These are phyloP conservation scores for Recurvirostra avosetta DNA, from an alignment of 2,113 vertebrate genomes.

Conservation along the genomic window DNA sequence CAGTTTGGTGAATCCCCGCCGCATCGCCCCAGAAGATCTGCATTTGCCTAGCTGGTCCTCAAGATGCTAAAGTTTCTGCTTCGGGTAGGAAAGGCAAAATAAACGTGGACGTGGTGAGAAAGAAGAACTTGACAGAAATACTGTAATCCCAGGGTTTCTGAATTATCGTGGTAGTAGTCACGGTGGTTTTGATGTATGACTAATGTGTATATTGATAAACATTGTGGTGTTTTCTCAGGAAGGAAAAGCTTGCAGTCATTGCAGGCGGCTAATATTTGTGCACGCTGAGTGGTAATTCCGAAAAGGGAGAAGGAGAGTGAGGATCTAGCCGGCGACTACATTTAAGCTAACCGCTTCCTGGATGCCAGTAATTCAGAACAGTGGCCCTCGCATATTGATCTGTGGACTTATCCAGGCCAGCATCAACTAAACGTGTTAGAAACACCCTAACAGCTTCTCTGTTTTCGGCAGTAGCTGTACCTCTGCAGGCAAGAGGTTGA, in stretches of 20 bases:
- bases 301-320: not conserved
- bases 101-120: accelerated
- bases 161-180: accelerated
- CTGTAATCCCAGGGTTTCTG: not conserved
- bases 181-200: accelerated
- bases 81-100: not conserved
- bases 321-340: not conserved
- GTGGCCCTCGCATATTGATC: accelerated
- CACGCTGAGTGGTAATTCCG: not conserved
- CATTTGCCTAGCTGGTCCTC: not conserved
- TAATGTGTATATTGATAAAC: accelerated
- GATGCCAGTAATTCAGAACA: not conserved
- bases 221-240: not conserved
- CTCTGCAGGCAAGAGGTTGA: not conserved
- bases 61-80: not conserved
- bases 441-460: not conserved
- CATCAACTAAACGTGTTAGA: not conserved
- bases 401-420: not conserved
- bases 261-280: accelerated
- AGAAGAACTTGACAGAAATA: not conserved
- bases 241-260: not conserved
- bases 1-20: not conserved
- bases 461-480: not conserved
- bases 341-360: not conserved
- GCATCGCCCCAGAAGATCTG: accelerated